A percentile compares a stretch with the other conserved stretches of the same genome.
These are phyloP conservation scores for Cotesia congregata DNA, from an alignment of 2,888 invertebrate species.

Conservation along the genomic window DNA sequence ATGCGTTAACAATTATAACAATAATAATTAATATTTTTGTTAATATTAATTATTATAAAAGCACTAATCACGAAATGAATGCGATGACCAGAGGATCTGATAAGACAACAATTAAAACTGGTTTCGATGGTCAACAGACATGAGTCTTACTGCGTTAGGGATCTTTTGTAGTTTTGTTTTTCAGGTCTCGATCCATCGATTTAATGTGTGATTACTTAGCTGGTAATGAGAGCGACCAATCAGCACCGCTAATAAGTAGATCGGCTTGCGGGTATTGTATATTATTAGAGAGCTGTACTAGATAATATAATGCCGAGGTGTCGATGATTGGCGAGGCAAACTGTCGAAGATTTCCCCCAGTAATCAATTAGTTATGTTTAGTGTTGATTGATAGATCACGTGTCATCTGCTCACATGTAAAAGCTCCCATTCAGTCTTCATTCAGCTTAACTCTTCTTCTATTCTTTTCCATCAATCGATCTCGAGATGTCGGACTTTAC, in stretches of 20 bases:
- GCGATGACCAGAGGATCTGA: not conserved
- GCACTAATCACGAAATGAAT: not conserved
- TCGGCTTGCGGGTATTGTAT: slow-evolving; percentile 51
- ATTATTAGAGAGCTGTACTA: slow-evolving; percentile 57
- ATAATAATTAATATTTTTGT: too few species aligned
- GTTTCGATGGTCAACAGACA: slow-evolving; percentile 39
- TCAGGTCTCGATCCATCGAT: slow-evolving; percentile 39
- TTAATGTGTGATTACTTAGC: not conserved
- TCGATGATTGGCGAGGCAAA: slow-evolving; percentile 39
- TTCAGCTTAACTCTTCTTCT: not conserved
- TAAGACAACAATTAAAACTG: not conserved
- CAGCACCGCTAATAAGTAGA: slow-evolving; percentile 62
- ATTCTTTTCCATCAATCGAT: not conserved
- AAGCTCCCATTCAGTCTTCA: not conserved
- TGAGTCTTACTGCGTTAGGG: slow-evolving; percentile 21
- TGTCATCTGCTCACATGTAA: not conserved
- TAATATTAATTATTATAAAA: not conserved
- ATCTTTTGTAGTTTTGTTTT: slow-evolving; percentile 47
- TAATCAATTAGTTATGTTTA: slow-evolving; percentile 14
- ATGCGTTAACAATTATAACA: not conserved
- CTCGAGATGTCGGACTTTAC: not conserved
- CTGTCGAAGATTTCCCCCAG: slow-evolving; percentile 37
- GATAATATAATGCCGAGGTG: slow-evolving; percentile 41
- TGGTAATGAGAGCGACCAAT: slow-evolving; percentile 59
- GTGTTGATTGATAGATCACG: not conserved